Evolutionary conservation across 1,140 invertebrate genomes (phyloP), one percentile per base, ranked within the genome.

Genomic region (Anastatus disparis): DNA sequence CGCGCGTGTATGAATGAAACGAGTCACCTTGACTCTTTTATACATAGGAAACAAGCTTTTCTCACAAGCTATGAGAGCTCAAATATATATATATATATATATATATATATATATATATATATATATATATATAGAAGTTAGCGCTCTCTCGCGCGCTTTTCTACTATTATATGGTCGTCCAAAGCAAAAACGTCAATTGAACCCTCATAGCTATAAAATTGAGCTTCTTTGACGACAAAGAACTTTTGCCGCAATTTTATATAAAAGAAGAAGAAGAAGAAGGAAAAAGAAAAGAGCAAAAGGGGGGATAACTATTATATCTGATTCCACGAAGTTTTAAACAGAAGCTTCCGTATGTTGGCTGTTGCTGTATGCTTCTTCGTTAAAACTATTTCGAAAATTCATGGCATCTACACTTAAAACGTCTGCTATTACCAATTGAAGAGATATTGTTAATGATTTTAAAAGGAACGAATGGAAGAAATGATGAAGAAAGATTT

Each of bases 141-240:
- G 31, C 31, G 31, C 4, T 4, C 31, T 35, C 31, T 35, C 31
- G 31, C 10, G 31, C 10, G 4, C 4, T 35, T 26, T 26, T 22
- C 56, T 61, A 61, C 53, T 68, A 44, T 68, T 56, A 42, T 15
- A 42, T 26, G n/a, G 3, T 38, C 31, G 17, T 12, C 13, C n/a
- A 7, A 35, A 0, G 40, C 53, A 69, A 69, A 69, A 69, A 62
- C 67, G 31, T 22, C 46, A 53, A 52, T 61, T 62, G 46, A 52
- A 29, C 52, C n/a, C 26, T 31, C 59, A 70, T 70, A 70, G 52
- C 52, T 53, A 56, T 63, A 48, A 70, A 70, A 70, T 70, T 70
- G 68, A 70, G 59, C 50, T 38, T 62, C 31, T 20, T 48, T 7
- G 7, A 27, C 61, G 8, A 10, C 6, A n/a, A 20, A n/a, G 52